Percentiles rank a stretch among this genome's conserved stretches.
phyloP scores from a whole-genome alignment of 2,888 invertebrate species.

The Tenthredo distinguenda region DNA sequence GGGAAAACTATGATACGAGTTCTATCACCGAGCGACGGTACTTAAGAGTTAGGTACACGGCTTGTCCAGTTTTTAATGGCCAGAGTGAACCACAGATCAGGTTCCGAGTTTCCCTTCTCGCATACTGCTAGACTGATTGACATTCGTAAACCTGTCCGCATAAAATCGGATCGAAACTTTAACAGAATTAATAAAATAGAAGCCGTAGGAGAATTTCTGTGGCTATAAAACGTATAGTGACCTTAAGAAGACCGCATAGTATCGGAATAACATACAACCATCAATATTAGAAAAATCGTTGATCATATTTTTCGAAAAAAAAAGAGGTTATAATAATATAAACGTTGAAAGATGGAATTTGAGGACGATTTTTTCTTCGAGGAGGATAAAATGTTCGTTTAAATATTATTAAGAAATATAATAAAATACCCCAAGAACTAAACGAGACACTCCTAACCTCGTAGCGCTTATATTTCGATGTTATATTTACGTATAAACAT shows the following conservation, averaged over 20 bases:
- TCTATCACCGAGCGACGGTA: neutral
- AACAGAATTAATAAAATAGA: neutral
- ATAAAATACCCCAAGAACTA: neutral
- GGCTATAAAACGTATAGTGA: neutral
- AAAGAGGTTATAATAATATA: constrained; percentile 48
- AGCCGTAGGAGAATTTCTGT: neutral
- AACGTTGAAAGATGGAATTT: constrained; percentile 69
- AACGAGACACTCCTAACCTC: neutral
- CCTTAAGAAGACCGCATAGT: neutral
- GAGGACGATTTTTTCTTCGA: constrained; percentile 77
- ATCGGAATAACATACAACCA: neutral
- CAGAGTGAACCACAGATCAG: neutral
- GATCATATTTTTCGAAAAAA: neutral
- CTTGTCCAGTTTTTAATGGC: too few species aligned
- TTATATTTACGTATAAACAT: neutral
- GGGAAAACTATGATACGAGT: neutral
- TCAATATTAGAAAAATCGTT: neutral
- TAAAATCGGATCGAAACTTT: neutral
- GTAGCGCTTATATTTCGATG: neutral
- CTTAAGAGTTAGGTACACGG: too few species aligned
- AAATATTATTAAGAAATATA: neutral
- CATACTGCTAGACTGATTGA: too few species aligned
- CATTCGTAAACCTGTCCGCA: too few species aligned
- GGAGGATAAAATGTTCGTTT: constrained; percentile 77
- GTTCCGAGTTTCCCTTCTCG: neutral